Conservation (phyloP, 2,888 invertebrate species). For the Geotrupes spiniger region DNA sequence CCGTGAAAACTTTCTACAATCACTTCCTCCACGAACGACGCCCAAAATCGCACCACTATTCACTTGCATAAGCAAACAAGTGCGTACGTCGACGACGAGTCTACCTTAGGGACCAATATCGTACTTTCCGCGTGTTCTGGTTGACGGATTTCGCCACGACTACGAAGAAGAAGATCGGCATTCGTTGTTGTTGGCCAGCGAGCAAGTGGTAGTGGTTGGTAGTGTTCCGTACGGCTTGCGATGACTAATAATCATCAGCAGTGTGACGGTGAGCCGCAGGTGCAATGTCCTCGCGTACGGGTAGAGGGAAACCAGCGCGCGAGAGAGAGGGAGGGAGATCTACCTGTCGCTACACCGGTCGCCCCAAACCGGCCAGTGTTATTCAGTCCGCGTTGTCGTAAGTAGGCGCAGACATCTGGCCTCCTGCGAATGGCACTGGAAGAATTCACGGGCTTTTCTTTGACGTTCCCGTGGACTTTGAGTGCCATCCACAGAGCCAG, state of each 20-base stretch:
- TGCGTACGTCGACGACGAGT: not conserved
- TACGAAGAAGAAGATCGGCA: not conserved
- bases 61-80: too few species aligned
- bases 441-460: slow-evolving; percentile 77
- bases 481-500: slow-evolving; percentile 61
- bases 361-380: slow-evolving; percentile 36
- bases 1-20: too few species aligned
- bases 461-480: slow-evolving; percentile 65
- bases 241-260: slow-evolving; percentile 47
- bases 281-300: slow-evolving; percentile 48
- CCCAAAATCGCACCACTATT: too few species aligned
- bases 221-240: slow-evolving; percentile 31
- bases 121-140: slow-evolving; percentile 1
- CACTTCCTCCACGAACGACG: too few species aligned
- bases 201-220: slow-evolving; percentile 13
- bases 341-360: slow-evolving; percentile 50
- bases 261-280: slow-evolving; percentile 43
- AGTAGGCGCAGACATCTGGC: slow-evolving; percentile 31
- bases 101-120: slow-evolving; percentile 2
- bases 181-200: not conserved
- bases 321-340: slow-evolving; percentile 29
- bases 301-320: slow-evolving; percentile 7
- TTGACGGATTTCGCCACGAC: not conserved
- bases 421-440: slow-evolving; percentile 83
- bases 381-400: slow-evolving; percentile 17